Evolutionary conservation across 2,888 invertebrate genomes (phyloP).

Genomic region (Lamellibrachia columna): DNA sequence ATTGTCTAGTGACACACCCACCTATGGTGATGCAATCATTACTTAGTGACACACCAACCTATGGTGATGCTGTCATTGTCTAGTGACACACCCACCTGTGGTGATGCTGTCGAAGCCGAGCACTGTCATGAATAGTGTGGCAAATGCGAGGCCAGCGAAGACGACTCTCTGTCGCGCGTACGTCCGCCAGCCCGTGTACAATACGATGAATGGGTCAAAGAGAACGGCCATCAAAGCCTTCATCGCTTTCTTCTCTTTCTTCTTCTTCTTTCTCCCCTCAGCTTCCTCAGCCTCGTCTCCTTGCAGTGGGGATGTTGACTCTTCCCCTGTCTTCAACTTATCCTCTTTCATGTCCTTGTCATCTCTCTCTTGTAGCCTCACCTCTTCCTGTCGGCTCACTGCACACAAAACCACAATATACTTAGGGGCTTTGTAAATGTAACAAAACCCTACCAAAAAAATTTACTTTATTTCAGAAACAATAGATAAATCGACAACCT

Average conservation of each 20-base stretch:
- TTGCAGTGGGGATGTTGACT: not conserved
- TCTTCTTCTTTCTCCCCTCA: not conserved
- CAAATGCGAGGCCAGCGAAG: constrained; percentile 65
- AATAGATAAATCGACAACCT: no score
- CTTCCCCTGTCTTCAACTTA: not conserved
- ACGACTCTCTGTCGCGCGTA: constrained; percentile 64
- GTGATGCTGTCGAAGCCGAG: constrained; percentile 68
- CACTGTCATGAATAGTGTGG: constrained; percentile 68
- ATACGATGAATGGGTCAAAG: constrained; percentile 35
- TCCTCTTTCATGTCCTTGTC: not conserved
- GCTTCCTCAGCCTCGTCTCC: not conserved
- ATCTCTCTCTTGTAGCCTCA: not conserved
- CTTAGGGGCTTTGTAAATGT: no score
- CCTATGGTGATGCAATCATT: not conserved
- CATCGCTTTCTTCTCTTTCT: constrained; percentile 16
- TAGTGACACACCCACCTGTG: constrained; percentile 62
- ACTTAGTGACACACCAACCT: not conserved
- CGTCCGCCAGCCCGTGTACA: constrained; percentile 57
- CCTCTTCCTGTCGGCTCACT: not conserved
- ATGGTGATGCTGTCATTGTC: constrained; percentile 66
- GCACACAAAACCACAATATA: not conserved
- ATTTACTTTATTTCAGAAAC: no score
- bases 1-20: not conserved
- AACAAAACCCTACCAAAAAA: no score
- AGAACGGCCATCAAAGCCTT: constrained; percentile 28